Conservation (phyloP, 2,113 vertebrate species). For the Danionella cerebrum region DNA sequence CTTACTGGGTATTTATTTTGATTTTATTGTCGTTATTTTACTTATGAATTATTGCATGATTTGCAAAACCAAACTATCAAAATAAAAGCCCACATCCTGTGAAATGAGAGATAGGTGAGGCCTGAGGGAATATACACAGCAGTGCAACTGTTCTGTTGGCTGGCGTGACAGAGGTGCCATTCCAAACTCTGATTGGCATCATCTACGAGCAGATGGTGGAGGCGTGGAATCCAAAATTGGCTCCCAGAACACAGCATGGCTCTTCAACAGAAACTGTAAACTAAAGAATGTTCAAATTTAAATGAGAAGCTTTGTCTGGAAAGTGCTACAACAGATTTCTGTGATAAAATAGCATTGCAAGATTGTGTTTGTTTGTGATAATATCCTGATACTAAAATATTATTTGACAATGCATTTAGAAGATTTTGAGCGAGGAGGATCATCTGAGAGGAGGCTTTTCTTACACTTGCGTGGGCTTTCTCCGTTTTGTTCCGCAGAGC, state of each 20-base stretch:
- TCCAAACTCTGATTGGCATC: conserved; percentile 42
- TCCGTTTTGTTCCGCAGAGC: no score
- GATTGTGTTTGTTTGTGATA: no score
- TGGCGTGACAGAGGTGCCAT: conserved; percentile 34
- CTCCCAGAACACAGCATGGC: conserved; percentile 28
- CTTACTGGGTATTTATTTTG: background rate
- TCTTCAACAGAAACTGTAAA: conserved; percentile 27
- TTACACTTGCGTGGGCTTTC: no score
- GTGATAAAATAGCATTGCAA: no score
- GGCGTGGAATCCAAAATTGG: conserved; percentile 53
- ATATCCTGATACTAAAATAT: no score
- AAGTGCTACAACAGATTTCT: background rate
- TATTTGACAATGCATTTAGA: no score
- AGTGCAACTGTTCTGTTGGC: conserved; percentile 39
- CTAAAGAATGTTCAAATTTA: conserved; percentile 16
- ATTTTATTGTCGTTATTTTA: background rate
- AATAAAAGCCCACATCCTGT: conserved; percentile 15
- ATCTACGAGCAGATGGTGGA: conserved; percentile 59
- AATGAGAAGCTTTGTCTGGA: conserved; percentile 1
- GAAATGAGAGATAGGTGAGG: conserved; percentile 27
- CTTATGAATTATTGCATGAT: no score
- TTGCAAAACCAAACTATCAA: background rate
- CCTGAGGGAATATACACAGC: conserved; percentile 26
- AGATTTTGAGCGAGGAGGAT: no score
- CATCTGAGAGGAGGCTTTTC: no score